phyloP scores from a whole-genome alignment of 23 tunicate genomes.

The Styela clava region DNA sequence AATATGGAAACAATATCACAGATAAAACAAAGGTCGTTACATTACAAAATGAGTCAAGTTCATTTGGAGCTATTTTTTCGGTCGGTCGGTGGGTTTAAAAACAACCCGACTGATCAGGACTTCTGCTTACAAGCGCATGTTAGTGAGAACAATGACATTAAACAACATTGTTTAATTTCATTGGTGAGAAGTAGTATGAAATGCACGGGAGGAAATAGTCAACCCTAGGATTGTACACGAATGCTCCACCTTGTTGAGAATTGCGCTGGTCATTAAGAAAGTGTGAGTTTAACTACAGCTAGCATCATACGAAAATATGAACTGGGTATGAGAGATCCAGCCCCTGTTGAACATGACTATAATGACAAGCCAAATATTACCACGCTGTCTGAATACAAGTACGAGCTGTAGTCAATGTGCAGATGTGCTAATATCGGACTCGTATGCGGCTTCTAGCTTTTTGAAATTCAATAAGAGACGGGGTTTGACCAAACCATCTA shows the following conservation, averaged over 20 bases:
- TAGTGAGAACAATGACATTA: too few relatives aligned
- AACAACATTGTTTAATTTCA: too few relatives aligned
- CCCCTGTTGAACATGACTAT: not conserved
- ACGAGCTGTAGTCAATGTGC: too few relatives aligned
- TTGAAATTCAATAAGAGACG: too few relatives aligned
- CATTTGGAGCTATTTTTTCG: not conserved
- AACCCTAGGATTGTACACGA: not conserved
- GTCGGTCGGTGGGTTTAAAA: not conserved
- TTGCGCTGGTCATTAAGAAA: not conserved
- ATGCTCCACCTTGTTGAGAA: not conserved
- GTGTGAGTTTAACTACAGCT: not conserved
- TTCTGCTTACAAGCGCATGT: not conserved
- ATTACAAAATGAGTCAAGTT: not conserved
- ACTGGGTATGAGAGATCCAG: not conserved
- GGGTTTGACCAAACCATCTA: too few relatives aligned
- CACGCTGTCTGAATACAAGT: not conserved
- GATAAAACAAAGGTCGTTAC: too few relatives aligned
- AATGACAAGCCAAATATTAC: not conserved
- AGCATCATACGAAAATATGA: not conserved
- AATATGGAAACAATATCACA: too few relatives aligned
- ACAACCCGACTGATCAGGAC: not conserved
- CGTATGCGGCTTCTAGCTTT: too few relatives aligned
- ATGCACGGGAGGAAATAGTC: not conserved
- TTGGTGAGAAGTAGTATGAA: too few relatives aligned
- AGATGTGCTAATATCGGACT: too few relatives aligned